Evolutionary conservation across 2,888 invertebrate genomes (phyloP).

Genomic region (Hirtodrosophila cameraria): DNA sequence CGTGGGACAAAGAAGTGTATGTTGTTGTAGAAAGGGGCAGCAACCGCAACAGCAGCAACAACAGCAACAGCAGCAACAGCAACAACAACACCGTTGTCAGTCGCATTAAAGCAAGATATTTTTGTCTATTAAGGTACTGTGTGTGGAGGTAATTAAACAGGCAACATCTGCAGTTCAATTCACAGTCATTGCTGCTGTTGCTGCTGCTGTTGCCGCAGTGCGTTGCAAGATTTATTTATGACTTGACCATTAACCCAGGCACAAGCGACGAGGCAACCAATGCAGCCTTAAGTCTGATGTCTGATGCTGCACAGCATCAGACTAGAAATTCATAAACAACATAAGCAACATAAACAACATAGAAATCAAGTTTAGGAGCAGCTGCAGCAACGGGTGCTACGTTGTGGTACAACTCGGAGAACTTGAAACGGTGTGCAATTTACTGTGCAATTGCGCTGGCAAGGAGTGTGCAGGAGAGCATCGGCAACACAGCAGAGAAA

Average conservation of each 20-base stretch:
- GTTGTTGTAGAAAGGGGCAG: conserved; percentile 12
- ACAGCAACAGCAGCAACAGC: conserved; percentile 5
- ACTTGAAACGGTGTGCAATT: no score
- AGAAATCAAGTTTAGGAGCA: conserved; percentile 62
- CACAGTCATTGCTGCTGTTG: conserved; percentile 42
- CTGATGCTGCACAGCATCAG: conserved; percentile 40
- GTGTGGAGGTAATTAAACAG: conserved; percentile 63
- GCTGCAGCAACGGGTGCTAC: conserved; percentile 25
- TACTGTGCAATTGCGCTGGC: no score
- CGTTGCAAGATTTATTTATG: conserved; percentile 64
- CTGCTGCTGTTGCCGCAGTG: conserved; percentile 32
- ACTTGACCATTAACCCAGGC: conserved; percentile 61
- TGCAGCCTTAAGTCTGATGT: conserved; percentile 8
- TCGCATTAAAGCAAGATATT: conserved; percentile 46
- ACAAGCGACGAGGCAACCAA: not conserved
- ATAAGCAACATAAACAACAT: conserved; percentile 51
- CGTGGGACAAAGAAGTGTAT: conserved; percentile 2
- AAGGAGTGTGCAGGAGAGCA: no score
- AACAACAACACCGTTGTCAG: conserved; percentile 25
- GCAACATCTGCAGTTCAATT: conserved; percentile 63
- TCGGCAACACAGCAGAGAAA: no score
- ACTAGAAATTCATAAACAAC: conserved; percentile 46
- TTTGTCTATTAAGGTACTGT: conserved; percentile 41
- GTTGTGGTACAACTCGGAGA: no score
- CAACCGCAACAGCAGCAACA: conserved; percentile 7